Evolutionary conservation across 2,797 vertebrate genomes (phyloP), one percentile per base, ranked within the genome.

Genomic region (Pantherophis vulpinus): DNA sequence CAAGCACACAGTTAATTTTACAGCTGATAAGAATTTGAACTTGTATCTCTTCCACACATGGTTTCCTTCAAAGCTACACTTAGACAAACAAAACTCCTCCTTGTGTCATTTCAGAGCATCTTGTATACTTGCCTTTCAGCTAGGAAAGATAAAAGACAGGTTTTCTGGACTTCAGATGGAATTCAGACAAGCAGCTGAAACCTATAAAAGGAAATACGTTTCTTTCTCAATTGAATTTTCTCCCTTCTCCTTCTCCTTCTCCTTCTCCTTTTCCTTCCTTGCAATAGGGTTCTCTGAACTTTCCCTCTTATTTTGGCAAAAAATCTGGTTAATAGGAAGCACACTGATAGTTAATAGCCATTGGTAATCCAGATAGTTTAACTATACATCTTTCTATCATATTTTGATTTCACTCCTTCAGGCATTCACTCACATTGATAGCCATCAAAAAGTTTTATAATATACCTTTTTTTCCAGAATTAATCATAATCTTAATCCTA

Each of bases 221-320:
- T 27, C 5, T 2, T 79, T 42, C 37, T 70, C n/a, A 70, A 16
- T 18, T 32, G 14, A 3, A 32, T 32, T 79, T 32, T 70, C n/a
- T 70, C 18, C 5, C 11, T 5, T 63, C 27, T 2, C 13, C 27
- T 0, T n/a, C 27, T 2, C 13, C 27, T 0, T n/a, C 27, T 5
- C 13, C 61, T 2, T 66, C 10, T 5, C 14, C 61, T 2, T 66
- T 3, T 5, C n/a, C 61, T 4, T 66, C 61, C 25, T 61, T 61
- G 25, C 25, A 61, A 20, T 13, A 5, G 2, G 20, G 20, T 37
- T 42, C 20, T 13, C 23, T 58, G n/a, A 88, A 25, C 10, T n/a
- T 59, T 37, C 3, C 29, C 54, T 87, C 86, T 58, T 27, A 20
- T 87, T 16, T 51, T 87, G 86, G 51, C 51, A 79, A 54, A 86